Evolutionary conservation across 2,113 vertebrate genomes (phyloP).

Genomic region (Actinemys pallida): DNA sequence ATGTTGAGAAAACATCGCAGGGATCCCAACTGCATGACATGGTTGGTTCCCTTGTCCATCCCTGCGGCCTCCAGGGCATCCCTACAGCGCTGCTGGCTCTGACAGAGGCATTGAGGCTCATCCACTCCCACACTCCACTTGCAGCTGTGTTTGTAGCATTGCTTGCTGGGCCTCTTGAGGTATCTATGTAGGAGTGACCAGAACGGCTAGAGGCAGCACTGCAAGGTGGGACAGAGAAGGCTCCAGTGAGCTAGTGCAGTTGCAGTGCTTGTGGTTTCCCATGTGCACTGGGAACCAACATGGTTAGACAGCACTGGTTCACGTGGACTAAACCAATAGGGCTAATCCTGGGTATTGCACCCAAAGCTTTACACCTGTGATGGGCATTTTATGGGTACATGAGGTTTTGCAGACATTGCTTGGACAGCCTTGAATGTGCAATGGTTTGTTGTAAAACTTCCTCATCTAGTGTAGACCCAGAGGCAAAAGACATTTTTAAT

Average conservation of each 20-base stretch:
- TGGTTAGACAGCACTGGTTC: background rate
- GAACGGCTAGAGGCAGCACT: background rate
- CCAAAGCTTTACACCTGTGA: slow-evolving; percentile 54
- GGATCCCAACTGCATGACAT: background rate
- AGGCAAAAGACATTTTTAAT: background rate
- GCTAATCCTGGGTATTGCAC: slow-evolving; percentile 52
- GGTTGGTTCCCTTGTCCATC: background rate
- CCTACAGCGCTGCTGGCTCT: background rate
- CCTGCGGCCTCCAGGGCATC: slow-evolving; percentile 2
- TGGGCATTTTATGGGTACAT: background rate
- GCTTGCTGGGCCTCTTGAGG: background rate
- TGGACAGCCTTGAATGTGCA: background rate
- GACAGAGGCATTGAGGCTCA: background rate
- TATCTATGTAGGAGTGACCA: background rate
- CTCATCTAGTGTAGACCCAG: slow-evolving; percentile 45
- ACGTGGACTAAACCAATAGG: background rate
- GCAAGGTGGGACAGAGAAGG: background rate
- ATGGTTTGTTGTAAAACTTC: slow-evolving; percentile 8
- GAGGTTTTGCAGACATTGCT: background rate
- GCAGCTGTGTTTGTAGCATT: background rate
- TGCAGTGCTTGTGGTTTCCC: background rate
- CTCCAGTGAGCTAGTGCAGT: background rate
- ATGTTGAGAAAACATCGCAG: accelerated
- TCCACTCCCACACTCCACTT: background rate
- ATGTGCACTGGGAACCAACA: accelerated